Evolutionary conservation across 2,888 invertebrate genomes (phyloP).

Genomic region (Octonoba sinensis): DNA sequence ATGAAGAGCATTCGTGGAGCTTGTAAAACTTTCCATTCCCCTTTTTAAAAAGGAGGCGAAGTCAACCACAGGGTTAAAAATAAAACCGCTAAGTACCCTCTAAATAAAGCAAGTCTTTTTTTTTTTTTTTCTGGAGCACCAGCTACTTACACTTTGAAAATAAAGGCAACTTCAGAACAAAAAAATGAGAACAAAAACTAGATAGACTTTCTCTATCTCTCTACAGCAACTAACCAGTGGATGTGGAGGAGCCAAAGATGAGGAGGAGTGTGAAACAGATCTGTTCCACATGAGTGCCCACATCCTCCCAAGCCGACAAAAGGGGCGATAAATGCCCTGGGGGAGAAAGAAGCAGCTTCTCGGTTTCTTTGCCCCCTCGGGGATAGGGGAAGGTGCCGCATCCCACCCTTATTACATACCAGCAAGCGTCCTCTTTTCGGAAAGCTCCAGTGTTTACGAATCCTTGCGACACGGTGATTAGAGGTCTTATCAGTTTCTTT

Average conservation of each 20-base stretch:
- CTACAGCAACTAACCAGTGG: no score
- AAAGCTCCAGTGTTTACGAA: conserved; percentile 55
- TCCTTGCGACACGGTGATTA: conserved; percentile 64
- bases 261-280: conserved; percentile 15
- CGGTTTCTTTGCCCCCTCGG: conserved; percentile 39
- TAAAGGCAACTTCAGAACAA: conserved; percentile 19
- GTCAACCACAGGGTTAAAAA: conserved; percentile 41
- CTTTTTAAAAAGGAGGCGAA: conserved; percentile 1
- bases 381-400: conserved; percentile 8
- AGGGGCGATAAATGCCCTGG: conserved; percentile 59
- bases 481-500: conserved; percentile 64
- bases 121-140: conserved; percentile 42
- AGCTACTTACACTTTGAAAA: conserved; percentile 47
- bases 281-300: conserved; percentile 46
- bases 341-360: conserved; percentile 62
- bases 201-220: conserved; percentile 8
- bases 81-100: conserved; percentile 57
- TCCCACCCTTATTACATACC: conserved; percentile 1
- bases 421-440: not conserved
- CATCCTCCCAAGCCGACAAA: conserved; percentile 57
- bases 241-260: not conserved
- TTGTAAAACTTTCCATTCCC: no score
- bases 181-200: not conserved
- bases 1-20: no score
- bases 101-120: conserved; percentile 53